Base-by-base conservation (phyloP, 2,113 vertebrate genomes). In the Pterocles burchelli region DNA sequence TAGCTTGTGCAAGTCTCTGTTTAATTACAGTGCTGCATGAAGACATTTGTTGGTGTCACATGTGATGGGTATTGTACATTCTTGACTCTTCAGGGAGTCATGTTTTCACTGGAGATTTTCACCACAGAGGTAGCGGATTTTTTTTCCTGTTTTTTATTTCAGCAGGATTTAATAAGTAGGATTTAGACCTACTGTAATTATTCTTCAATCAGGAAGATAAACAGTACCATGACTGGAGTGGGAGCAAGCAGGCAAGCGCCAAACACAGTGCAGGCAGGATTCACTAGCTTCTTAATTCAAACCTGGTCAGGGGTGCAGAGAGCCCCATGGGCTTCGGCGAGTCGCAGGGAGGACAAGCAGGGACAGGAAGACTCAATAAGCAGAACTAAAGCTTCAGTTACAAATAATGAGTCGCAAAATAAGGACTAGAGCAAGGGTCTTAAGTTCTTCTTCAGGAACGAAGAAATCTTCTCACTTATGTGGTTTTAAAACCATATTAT, bases 1-100 rank as follows among this genome's bases (percentile, higher is more conserved):
- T 31, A 86, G 59, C 88, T 94, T 93, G 72, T 96, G 93, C 74
- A 96, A 89, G 83, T 96, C 79, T 90, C 82, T 90, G 1, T 96
- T 95, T 96, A 97, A 96, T 96, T 18, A 90, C 94, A 96, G 90
- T 51, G 85, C 86, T 77, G 88, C 85, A 51, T 81, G 95, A 38
- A 54, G 88, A 96, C 95, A 93, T 84, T 72, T 45, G 52, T 70
- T 75, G 92, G 83, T 86, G 86, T 55, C 88, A 62, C 72, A 77
- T 1, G 51, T 34, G 74, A 70, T 46, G 91, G 63, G 54, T 58
- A 48, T 93, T 63, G 20, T 88, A 97, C 95, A 92, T 92, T 93
- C 85, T n/a, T 57, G 85, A 34, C 95, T 85, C 95, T 62, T n/a
- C 19, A 19, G 36, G 52, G 88, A 96, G 95, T 3, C 78, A 0